phyloP scores from a whole-genome alignment of 1,140 invertebrate genomes.

The Laupala kohalensis region DNA sequence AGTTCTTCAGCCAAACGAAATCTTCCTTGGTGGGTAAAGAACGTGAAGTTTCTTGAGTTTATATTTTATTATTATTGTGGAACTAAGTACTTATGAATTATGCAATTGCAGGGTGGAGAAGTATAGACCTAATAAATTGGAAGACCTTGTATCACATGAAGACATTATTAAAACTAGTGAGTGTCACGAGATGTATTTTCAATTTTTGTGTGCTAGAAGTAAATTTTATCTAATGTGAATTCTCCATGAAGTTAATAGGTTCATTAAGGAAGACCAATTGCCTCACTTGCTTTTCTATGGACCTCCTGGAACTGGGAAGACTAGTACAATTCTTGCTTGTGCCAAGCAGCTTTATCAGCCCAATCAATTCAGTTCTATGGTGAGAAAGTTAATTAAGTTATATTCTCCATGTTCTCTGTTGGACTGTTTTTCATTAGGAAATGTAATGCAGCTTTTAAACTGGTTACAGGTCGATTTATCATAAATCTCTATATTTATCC shows the following conservation, averaged over 20 bases:
- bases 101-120: conserved; percentile 99
- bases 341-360: conserved; percentile 85
- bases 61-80: no score
- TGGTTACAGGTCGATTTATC: no score
- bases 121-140: conserved; percentile 80
- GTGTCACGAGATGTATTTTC: background rate
- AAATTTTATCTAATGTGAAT: background rate
- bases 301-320: conserved; percentile 97
- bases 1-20: no score
- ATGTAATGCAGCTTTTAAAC: no score
- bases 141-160: conserved; percentile 92
- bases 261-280: conserved; percentile 82
- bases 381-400: conserved; percentile 30
- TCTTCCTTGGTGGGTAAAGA: no score
- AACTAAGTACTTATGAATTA: no score
- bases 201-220: background rate
- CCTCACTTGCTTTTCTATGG: conserved; percentile 98
- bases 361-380: conserved; percentile 77
- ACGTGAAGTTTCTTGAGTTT: no score
- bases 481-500: no score
- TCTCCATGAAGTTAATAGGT: conserved; percentile 68
- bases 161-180: conserved; percentile 93
- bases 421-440: no score
- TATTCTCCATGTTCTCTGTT: background rate
- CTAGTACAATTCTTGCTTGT: conserved; percentile 93